Base-by-base conservation (phyloP, 2,888 invertebrate species). In the Torymus aiolomorphi region DNA sequence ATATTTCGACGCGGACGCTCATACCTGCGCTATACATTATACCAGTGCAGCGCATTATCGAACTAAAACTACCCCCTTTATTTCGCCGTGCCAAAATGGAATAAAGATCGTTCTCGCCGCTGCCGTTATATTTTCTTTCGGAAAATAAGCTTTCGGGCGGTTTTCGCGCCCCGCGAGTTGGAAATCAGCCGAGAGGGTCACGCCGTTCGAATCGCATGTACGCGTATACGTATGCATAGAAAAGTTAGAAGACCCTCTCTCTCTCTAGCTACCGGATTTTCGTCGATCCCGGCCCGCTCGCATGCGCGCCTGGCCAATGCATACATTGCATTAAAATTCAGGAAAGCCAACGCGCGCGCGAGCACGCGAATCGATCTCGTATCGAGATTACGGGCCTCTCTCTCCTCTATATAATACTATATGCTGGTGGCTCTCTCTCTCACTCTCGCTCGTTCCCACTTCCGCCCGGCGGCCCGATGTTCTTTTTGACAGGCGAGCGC, bases 251-350 rank as follows among this genome's bases (percentile, higher is more conserved):
- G 63, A 16, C 62, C n/a, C 59, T n/a, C 61, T 65, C 62, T 24
- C 63, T 24, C 62, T 80, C 82, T 72, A 73, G 62, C 57, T 16
- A 51, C 69, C 63, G 76, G 80, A 80, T 82, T 82, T 83, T 83
- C 73, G 80, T 80, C 81, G 82, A 83, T 81, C 75, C 77, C 54
- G 5, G 13, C 56, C 24, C 42, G 8, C 42, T 42, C 42, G 42
- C 42, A 42, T 42, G 67, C 71, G 52, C 72, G 79, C 74, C 80
- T 80, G 70, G 78, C 80, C 84, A 83, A 84, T 85, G 83, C 83
- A 85, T 84, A 83, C 83, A 83, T 85, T 83, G 84, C 84, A 83
- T 85, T 83, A 83, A 84, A 84, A 85, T 85, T 82, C 83, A 83
- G 84, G 72, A 79, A 83, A 82, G 81, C 81, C 82, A 79, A 74